Evolutionary conservation across 2,113 vertebrate genomes (phyloP).

Genomic region (Hyperoodon ampullatus): DNA sequence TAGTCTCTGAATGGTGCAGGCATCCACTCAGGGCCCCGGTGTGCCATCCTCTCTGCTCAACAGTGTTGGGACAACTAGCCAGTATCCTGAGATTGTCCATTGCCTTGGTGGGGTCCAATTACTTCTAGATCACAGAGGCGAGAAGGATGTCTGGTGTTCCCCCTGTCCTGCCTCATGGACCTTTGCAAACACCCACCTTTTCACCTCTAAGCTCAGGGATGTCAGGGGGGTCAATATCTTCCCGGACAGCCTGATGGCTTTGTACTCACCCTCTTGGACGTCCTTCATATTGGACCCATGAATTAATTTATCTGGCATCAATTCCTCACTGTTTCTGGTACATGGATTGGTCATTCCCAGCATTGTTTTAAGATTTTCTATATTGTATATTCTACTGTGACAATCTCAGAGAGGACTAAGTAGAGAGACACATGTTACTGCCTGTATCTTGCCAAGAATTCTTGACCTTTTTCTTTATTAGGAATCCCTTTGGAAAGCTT

Average conservation of each 20-base stretch:
- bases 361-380: background rate
- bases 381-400: background rate
- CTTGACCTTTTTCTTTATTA: background rate
- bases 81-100: background rate
- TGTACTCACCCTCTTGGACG: background rate
- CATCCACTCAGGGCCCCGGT: too few relatives aligned
- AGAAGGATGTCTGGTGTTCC: background rate
- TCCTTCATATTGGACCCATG: background rate
- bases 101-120: background rate
- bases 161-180: too few relatives aligned
- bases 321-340: background rate
- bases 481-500: background rate
- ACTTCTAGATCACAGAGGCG: rapidly evolving
- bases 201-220: background rate
- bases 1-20: background rate
- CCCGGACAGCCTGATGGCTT: background rate
- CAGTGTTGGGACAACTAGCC: background rate
- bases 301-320: rapidly evolving
- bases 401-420: background rate
- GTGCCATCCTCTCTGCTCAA: background rate
- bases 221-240: background rate
- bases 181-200: background rate
- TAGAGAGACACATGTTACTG: background rate
- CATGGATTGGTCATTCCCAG: background rate
- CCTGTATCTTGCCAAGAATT: background rate